phyloP scores from a whole-genome alignment of 1,140 invertebrate genomes.

The Acyrthosiphon pisum region DNA sequence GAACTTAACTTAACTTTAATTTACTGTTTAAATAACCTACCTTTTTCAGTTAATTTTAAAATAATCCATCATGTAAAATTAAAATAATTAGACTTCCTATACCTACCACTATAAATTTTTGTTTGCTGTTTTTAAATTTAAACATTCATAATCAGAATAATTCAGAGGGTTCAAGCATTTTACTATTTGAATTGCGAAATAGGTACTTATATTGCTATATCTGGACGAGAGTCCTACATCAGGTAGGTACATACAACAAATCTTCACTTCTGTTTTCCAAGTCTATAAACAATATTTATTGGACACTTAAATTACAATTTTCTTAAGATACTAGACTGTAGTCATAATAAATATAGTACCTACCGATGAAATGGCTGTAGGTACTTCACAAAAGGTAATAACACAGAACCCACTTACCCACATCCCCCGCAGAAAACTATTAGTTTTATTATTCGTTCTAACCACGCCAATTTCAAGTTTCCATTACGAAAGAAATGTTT shows the following conservation, averaged over 20 bases:
- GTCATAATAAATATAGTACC: not conserved
- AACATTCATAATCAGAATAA: not conserved
- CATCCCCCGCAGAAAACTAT: not conserved
- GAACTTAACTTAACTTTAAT: not conserved
- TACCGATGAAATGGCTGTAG: not conserved
- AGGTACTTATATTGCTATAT: not conserved
- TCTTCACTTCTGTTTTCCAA: not conserved
- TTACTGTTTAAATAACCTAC: not conserved
- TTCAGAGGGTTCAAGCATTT: not conserved
- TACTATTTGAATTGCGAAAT: not conserved
- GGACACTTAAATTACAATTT: not conserved
- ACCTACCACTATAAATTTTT: not conserved
- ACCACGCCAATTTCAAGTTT: not conserved
- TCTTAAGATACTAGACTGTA: not conserved
- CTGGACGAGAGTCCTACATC: not conserved
- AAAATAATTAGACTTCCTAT: too few relatives aligned
- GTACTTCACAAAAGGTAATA: not conserved
- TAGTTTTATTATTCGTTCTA: not conserved
- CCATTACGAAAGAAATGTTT: not conserved
- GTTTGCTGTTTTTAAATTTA: not conserved
- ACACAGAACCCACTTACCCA: not conserved
- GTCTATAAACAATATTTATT: constrained; percentile 22
- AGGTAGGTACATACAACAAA: not conserved
- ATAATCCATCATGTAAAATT: too few relatives aligned
- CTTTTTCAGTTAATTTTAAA: too few relatives aligned